Conservation (phyloP, 1,140 invertebrate genomes). For the Harpegnathos saltator region DNA sequence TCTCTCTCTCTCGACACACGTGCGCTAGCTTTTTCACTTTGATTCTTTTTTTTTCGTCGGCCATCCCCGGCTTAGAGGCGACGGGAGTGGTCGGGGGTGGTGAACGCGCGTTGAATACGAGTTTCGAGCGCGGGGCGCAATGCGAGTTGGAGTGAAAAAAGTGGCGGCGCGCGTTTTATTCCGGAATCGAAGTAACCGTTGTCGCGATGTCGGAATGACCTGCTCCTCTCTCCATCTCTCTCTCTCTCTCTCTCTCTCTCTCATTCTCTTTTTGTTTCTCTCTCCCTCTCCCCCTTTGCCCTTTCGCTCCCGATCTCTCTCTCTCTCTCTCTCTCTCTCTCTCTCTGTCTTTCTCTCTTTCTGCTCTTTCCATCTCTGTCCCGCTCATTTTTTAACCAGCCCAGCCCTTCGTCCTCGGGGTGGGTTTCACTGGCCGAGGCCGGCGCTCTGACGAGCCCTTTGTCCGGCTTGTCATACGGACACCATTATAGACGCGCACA, state of each 20-base stretch:
- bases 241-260: background rate
- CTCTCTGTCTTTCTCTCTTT: background rate
- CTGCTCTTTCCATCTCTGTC: background rate
- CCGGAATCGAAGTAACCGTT: constrained; percentile 71
- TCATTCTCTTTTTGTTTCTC: background rate
- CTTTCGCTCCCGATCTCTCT: too few species aligned
- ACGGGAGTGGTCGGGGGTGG: background rate
- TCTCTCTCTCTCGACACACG: constrained; percentile 60
- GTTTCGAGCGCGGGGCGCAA: constrained; percentile 25
- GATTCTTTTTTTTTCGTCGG: constrained; percentile 53
- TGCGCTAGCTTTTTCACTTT: constrained; percentile 64
- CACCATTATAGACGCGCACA: constrained; percentile 53
- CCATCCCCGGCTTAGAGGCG: background rate
- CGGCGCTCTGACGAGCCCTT: constrained; percentile 59
- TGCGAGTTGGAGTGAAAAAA: constrained; percentile 18
- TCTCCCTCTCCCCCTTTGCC: background rate
- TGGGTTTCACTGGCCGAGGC: constrained; percentile 44
- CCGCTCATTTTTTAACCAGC: constrained; percentile 15
- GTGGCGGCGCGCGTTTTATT: constrained; percentile 53
- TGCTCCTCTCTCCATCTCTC: background rate
- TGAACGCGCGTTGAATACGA: constrained; percentile 62
- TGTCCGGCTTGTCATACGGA: constrained; percentile 48
- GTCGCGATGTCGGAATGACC: constrained; percentile 61
- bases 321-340: background rate
- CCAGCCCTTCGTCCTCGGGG: constrained; percentile 8